Evolutionary conservation across 2,113 vertebrate genomes (phyloP).

Genomic region (Antennarius striatus): DNA sequence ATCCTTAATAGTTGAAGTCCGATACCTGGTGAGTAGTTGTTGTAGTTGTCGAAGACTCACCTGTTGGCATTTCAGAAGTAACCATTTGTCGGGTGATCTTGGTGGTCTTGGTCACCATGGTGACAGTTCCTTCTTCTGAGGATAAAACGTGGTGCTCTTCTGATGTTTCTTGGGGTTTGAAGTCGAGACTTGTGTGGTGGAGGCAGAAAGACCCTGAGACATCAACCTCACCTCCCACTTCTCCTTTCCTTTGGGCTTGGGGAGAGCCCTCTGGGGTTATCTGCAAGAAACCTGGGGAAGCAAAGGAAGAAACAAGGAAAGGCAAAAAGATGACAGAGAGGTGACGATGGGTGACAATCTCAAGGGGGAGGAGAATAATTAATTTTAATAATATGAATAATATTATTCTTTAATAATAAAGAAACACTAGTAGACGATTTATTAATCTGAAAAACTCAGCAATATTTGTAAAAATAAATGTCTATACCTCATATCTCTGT

Average conservation of each 20-base stretch:
- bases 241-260: slow-evolving; percentile 62
- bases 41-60: slow-evolving; percentile 56
- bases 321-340: background rate
- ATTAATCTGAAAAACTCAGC: too few species aligned
- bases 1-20: slow-evolving; percentile 51
- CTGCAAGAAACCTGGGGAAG: slow-evolving; percentile 67
- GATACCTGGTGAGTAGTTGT: slow-evolving; percentile 30
- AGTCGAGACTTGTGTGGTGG: slow-evolving; percentile 78
- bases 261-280: slow-evolving; percentile 77
- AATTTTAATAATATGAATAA: too few species aligned
- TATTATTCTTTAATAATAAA: slow-evolving; percentile 57
- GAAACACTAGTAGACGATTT: background rate
- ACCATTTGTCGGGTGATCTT: slow-evolving; percentile 67
- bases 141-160: slow-evolving; percentile 65
- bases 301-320: slow-evolving; percentile 9
- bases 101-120: slow-evolving; percentile 67
- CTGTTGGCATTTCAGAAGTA: slow-evolving; percentile 60
- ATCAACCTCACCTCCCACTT: slow-evolving; percentile 64
- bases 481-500: too few species aligned
- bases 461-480: too few species aligned
- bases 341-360: slow-evolving; percentile 13
- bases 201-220: slow-evolving; percentile 76
- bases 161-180: slow-evolving; percentile 64
- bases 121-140: slow-evolving; percentile 51
- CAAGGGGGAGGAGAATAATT: slow-evolving; percentile 35